These are phyloP conservation scores for Galendromus occidentalis DNA, from an alignment of 1,140 invertebrate species.

Conservation along the genomic window DNA sequence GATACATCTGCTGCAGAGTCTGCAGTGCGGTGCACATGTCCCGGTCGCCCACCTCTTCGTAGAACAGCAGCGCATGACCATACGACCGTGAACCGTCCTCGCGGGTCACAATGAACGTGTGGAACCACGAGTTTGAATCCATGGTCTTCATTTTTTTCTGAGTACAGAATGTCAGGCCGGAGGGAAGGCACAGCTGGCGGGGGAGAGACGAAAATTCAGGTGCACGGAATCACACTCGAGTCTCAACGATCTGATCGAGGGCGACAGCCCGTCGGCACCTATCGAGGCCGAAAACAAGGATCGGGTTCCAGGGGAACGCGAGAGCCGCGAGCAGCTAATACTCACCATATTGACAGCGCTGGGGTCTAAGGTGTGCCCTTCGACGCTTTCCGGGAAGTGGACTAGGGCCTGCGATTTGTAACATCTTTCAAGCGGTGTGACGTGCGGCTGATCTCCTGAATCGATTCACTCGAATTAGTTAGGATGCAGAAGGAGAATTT, in stretches of 20 bases:
- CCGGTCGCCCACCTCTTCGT: slow-evolving; percentile 73
- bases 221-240: too few relatives aligned
- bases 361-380: slow-evolving; percentile 77
- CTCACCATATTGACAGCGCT: slow-evolving; percentile 80
- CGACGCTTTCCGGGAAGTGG: slow-evolving; percentile 78
- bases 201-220: too few relatives aligned
- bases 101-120: slow-evolving; percentile 87
- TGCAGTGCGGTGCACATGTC: slow-evolving; percentile 86
- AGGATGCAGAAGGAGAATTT: too few relatives aligned
- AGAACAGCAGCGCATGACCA: slow-evolving; percentile 83
- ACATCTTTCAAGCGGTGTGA: slow-evolving; percentile 71
- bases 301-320: slow-evolving; percentile 9
- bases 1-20: slow-evolving; percentile 49
- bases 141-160: slow-evolving; percentile 57
- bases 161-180: slow-evolving; percentile 75
- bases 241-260: neutral
- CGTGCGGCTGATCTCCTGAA: slow-evolving; percentile 44
- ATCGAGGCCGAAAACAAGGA: too few relatives aligned
- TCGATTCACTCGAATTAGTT: too few relatives aligned
- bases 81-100: slow-evolving; percentile 84
- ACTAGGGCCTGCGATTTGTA: slow-evolving; percentile 83
- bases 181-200: slow-evolving; percentile 67
- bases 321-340: slow-evolving; percentile 12
- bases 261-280: too few relatives aligned
- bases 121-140: slow-evolving; percentile 52